These are phyloP conservation scores for Sebastes diaconus DNA, from an alignment of 2,797 vertebrate species.

Conservation along the genomic window DNA sequence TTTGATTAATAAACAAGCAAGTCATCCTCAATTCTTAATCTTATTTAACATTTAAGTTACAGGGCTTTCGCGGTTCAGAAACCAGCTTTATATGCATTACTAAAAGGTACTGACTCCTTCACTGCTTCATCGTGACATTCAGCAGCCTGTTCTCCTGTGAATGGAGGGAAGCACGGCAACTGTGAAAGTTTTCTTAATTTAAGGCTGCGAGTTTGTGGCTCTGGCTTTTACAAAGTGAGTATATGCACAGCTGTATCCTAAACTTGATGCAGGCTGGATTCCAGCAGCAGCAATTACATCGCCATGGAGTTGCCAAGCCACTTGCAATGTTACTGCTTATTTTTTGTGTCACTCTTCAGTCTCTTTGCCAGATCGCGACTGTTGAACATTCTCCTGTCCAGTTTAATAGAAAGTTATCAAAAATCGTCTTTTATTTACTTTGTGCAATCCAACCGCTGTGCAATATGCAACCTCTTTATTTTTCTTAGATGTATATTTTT, in stretches of 20 bases:
- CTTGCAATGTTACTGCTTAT: background rate
- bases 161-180: background rate
- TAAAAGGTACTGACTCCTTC: background rate
- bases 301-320: background rate
- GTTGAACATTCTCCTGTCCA: background rate
- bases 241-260: background rate
- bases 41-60: background rate
- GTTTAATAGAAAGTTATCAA: background rate
- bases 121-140: background rate
- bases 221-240: background rate
- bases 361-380: background rate
- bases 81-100: background rate
- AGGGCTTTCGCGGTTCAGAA: background rate
- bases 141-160: background rate
- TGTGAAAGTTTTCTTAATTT: background rate
- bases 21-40: background rate
- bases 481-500: too few species aligned
- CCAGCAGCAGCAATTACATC: background rate
- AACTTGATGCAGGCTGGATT: background rate
- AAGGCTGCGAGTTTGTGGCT: background rate
- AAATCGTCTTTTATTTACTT: background rate
- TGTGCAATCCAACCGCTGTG: too few species aligned
- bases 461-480: too few species aligned
- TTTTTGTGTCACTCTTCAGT: background rate
- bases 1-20: background rate